Evolutionary conservation across 2,113 vertebrate species (phyloP).

Genomic region (Toxostoma redivivum): DNA sequence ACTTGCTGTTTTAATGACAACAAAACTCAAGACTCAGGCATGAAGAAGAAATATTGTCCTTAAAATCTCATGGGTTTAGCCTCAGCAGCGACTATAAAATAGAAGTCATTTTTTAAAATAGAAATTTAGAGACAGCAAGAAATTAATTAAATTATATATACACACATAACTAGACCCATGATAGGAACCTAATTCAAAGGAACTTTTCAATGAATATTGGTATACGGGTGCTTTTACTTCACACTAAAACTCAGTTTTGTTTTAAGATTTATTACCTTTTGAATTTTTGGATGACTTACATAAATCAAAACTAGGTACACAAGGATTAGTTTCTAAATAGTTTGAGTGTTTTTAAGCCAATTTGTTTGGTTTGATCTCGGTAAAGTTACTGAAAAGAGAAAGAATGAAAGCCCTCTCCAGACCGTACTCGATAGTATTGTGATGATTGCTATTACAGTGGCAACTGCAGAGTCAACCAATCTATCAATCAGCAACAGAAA

Average conservation of each 20-base stretch:
- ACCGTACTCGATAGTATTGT: background rate
- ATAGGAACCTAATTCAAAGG: background rate
- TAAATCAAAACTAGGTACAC: background rate
- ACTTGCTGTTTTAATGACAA: background rate
- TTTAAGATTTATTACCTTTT: background rate
- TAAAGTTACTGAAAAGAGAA: background rate
- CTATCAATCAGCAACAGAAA: background rate
- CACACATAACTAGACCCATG: background rate
- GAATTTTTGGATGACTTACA: background rate
- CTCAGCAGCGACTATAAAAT: background rate
- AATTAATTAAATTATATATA: background rate
- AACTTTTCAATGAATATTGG: background rate
- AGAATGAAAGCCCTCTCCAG: background rate
- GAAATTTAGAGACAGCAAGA: background rate
- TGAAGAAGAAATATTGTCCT: background rate
- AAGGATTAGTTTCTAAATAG: background rate
- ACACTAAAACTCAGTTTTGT: background rate
- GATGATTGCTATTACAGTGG: constrained; percentile 55
- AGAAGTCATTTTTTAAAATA: background rate
- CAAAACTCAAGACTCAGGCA: background rate
- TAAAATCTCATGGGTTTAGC: background rate
- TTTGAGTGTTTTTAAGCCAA: background rate
- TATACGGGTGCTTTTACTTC: background rate
- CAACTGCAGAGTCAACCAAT: constrained; percentile 55
- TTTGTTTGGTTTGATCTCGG: background rate